phyloP scores from a whole-genome alignment of 2,888 invertebrate species.

The Microplitis manilae region DNA sequence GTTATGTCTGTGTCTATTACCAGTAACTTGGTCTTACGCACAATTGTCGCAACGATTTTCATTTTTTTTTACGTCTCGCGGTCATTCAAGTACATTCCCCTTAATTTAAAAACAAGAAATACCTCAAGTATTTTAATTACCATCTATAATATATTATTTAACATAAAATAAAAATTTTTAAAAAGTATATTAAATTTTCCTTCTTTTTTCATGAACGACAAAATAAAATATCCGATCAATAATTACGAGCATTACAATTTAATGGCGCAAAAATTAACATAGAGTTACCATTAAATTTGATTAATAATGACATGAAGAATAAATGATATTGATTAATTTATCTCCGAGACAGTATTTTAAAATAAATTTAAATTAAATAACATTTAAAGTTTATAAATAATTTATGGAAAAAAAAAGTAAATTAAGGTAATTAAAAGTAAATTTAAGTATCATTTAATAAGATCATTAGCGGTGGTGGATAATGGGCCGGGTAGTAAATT shows the following conservation, averaged over 20 bases:
- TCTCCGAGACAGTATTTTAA: not conserved
- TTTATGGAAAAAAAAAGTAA: not conserved
- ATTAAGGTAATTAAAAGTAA: not conserved
- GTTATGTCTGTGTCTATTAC: slow-evolving; percentile 50
- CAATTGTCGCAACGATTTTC: slow-evolving; percentile 53
- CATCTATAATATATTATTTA: no score
- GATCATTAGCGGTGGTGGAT: not conserved
- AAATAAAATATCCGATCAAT: not conserved
- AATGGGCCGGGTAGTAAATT: not conserved
- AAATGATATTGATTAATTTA: not conserved
- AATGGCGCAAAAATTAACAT: not conserved
- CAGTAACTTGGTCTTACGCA: slow-evolving; percentile 42
- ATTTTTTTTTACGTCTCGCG: slow-evolving; percentile 42
- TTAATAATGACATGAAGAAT: not conserved
- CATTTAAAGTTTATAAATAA: not conserved
- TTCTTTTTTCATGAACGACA: not conserved
- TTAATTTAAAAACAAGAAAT: no score
- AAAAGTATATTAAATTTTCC: no score
- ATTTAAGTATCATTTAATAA: not conserved
- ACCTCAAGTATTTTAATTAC: slow-evolving; percentile 6
- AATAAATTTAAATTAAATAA: not conserved
- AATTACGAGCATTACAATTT: not conserved
- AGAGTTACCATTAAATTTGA: not conserved
- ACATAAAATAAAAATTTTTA: no score
- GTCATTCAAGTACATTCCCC: slow-evolving; percentile 3